Percentiles rank a stretch among this genome's conserved stretches.
Evolutionary conservation across 2,113 vertebrate species (phyloP).

Genomic region (Thunnus maccoyii): DNA sequence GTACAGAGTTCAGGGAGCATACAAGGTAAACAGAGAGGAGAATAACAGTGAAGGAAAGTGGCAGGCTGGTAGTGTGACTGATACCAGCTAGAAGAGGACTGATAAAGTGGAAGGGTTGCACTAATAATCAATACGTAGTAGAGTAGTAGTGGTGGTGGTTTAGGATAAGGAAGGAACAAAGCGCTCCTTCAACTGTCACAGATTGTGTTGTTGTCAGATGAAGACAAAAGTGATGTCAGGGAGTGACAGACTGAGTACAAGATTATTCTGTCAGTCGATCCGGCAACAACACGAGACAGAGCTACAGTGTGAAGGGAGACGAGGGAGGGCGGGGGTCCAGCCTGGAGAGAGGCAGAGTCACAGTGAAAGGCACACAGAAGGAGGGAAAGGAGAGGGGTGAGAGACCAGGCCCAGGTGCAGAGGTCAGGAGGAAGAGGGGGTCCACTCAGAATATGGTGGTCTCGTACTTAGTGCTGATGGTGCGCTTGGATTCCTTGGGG

Average conservation of each 20-base stretch:
- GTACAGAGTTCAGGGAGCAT: slow-evolving; percentile 38
- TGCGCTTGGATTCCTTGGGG: slow-evolving; percentile 95
- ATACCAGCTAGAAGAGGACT: slow-evolving; percentile 9
- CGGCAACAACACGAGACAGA: no score
- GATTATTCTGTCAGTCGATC: no score
- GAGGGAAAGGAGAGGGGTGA: slow-evolving; percentile 44
- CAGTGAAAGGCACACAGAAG: slow-evolving; percentile 78
- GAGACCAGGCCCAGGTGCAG: slow-evolving; percentile 49
- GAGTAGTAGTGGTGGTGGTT: slow-evolving; percentile 19
- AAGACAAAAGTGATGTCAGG: slow-evolving; percentile 14
- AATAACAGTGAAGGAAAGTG: slow-evolving; percentile 25
- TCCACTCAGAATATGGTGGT: slow-evolving; percentile 97
- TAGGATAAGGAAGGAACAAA: slow-evolving; percentile 19
- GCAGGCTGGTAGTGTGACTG: slow-evolving; percentile 21
- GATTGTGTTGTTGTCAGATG: slow-evolving; percentile 30
- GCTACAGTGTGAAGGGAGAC: background rate
- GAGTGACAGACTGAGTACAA: no score
- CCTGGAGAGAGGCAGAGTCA: slow-evolving; percentile 52
- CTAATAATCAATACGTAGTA: slow-evolving; percentile 8
- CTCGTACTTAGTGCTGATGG: slow-evolving; percentile 99
- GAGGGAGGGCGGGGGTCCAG: slow-evolving; percentile 39
- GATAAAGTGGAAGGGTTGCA: slow-evolving; percentile 20
- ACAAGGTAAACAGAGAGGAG: slow-evolving; percentile 21
- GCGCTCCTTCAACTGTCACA: slow-evolving; percentile 5
- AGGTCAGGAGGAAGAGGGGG: slow-evolving; percentile 44